Conservation (phyloP, 2,888 invertebrate genomes). For the Dicycla oo region DNA sequence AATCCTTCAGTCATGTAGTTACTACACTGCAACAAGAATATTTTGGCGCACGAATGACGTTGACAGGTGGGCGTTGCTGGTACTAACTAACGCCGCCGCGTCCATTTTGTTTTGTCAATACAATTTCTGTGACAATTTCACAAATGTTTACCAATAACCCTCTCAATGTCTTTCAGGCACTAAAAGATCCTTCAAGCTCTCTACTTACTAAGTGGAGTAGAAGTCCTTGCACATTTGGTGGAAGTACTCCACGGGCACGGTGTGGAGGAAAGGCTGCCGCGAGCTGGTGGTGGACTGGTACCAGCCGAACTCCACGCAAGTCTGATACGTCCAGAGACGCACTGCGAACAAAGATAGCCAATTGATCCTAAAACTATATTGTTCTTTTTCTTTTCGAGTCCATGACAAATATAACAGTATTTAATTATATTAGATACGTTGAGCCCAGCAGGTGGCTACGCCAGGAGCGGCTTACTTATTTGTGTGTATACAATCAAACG, state of each 20-base stretch:
- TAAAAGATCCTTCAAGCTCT: no score
- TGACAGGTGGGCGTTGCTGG: neutral
- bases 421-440: neutral
- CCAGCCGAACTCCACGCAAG: slow-evolving; percentile 96
- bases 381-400: neutral
- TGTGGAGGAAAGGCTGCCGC: slow-evolving; percentile 91
- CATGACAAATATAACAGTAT: neutral
- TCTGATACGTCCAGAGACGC: slow-evolving; percentile 95
- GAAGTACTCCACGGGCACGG: slow-evolving; percentile 87
- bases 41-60: neutral
- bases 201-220: slow-evolving; percentile 76
- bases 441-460: neutral
- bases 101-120: neutral
- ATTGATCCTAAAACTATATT: neutral
- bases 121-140: neutral
- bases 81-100: neutral
- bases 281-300: slow-evolving; percentile 93
- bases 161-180: neutral
- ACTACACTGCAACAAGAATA: neutral
- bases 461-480: neutral
- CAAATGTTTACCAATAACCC: neutral
- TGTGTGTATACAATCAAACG: no score
- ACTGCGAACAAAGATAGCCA: slow-evolving; percentile 80
- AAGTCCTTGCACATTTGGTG: slow-evolving; percentile 85
- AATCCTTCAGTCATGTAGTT: neutral